phyloP scores from a whole-genome alignment of 2,797 vertebrate species.

The Notolepis coatsorum region DNA sequence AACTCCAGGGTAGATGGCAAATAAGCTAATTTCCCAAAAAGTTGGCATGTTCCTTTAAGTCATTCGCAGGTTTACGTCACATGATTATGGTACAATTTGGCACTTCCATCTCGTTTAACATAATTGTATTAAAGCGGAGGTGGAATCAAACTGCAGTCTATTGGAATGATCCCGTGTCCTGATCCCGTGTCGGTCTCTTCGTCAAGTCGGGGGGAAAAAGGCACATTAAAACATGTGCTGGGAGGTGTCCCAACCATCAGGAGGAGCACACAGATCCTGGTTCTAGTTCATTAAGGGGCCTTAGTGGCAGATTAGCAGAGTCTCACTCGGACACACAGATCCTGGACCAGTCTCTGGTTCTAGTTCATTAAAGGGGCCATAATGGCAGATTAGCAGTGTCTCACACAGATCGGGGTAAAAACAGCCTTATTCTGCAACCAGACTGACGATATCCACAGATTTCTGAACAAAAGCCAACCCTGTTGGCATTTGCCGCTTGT shows the following conservation, averaged over 20 bases:
- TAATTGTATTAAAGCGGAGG: constrained; percentile 43
- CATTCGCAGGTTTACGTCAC: too few species aligned
- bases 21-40: neutral
- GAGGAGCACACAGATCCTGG: constrained; percentile 20
- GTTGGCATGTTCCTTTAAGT: neutral
- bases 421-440: neutral
- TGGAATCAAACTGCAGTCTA: constrained; percentile 20
- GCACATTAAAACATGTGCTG: constrained; percentile 71
- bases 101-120: too few species aligned
- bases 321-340: too few species aligned
- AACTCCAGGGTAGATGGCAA: neutral
- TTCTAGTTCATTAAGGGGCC: neutral
- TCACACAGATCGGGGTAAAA: constrained; percentile 18
- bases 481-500: neutral
- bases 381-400: constrained; percentile 12
- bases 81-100: constrained; percentile 11
- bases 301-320: neutral
- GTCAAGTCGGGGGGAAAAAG: constrained; percentile 58
- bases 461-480: neutral
- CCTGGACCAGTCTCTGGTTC: constrained; percentile 15
- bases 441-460: neutral
- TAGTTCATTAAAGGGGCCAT: constrained; percentile 11
- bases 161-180: neutral
- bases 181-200: neutral
- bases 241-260: constrained; percentile 37